These are phyloP conservation scores for Echeneis naucrates DNA, from an alignment of 2,797 vertebrate species.

Conservation along the genomic window DNA sequence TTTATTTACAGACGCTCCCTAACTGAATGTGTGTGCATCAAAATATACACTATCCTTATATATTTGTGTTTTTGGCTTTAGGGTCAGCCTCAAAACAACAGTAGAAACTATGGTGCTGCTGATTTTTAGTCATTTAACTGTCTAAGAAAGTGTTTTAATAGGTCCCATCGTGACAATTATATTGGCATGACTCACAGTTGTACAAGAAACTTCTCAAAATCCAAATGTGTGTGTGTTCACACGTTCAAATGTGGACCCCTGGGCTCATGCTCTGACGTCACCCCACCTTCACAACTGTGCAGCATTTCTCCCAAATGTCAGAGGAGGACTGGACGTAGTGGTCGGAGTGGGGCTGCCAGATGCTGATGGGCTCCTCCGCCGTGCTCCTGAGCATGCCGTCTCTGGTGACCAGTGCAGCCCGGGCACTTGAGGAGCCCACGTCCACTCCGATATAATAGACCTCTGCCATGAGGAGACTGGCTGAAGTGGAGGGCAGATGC, in stretches of 20 bases:
- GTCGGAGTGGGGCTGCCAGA: slow-evolving; percentile 90
- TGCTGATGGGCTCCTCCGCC: slow-evolving; percentile 86
- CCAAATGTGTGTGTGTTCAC: too few species aligned
- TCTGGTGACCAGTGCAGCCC: slow-evolving; percentile 91
- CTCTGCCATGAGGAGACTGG: slow-evolving; percentile 59
- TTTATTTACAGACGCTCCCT: too few species aligned
- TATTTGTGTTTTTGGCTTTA: not conserved
- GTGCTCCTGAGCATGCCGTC: slow-evolving; percentile 82
- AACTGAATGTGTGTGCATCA: too few species aligned
- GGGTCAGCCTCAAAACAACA: not conserved
- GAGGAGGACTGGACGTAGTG: slow-evolving; percentile 94
- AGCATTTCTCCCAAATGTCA: slow-evolving; percentile 94
- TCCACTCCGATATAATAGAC: slow-evolving; percentile 92
- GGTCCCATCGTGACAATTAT: too few species aligned
- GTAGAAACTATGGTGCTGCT: not conserved
- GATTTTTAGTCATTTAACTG: not conserved
- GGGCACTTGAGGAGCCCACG: slow-evolving; percentile 92
- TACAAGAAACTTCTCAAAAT: too few species aligned
- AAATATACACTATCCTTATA: too few species aligned
- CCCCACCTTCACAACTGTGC: slow-evolving; percentile 89
- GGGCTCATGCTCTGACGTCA: not conserved
- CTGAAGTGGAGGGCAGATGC: not conserved
- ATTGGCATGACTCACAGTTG: too few species aligned
- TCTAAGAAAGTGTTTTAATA: too few species aligned
- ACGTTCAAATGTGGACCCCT: too few species aligned